phyloP scores from a whole-genome alignment of 2,888 invertebrate species.

The Eristalinus sepulchralis region DNA sequence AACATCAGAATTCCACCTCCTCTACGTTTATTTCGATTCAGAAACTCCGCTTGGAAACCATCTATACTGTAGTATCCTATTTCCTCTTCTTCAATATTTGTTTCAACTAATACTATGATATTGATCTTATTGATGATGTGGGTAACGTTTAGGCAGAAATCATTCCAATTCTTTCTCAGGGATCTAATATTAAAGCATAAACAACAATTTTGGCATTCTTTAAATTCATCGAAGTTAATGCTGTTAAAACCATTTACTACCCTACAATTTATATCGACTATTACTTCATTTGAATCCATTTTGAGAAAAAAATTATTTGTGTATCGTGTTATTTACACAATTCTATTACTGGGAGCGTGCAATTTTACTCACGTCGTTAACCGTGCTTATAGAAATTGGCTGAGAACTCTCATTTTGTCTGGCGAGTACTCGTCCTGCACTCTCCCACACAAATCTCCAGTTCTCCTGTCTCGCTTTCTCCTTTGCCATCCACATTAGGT shows the following conservation, averaged over 20 bases:
- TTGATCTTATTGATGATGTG: neutral
- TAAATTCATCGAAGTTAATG: neutral
- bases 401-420: no score
- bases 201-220: neutral
- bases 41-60: neutral
- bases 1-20: conserved; percentile 6
- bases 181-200: neutral
- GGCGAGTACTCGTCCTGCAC: conserved; percentile 6
- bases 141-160: neutral
- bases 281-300: neutral
- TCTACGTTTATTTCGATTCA: neutral
- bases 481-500: conserved; percentile 25
- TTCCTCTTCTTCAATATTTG: neutral
- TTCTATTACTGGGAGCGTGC: neutral
- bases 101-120: neutral
- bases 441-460: neutral
- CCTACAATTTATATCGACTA: neutral
- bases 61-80: neutral
- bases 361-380: neutral
- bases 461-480: conserved; percentile 9
- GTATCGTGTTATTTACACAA: neutral
- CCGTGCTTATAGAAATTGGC: neutral
- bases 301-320: neutral
- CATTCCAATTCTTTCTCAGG: neutral
- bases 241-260: neutral